phyloP scores from a whole-genome alignment of 37 sponge, comb jelly and placozoan species.

The Beroe forskalii region DNA sequence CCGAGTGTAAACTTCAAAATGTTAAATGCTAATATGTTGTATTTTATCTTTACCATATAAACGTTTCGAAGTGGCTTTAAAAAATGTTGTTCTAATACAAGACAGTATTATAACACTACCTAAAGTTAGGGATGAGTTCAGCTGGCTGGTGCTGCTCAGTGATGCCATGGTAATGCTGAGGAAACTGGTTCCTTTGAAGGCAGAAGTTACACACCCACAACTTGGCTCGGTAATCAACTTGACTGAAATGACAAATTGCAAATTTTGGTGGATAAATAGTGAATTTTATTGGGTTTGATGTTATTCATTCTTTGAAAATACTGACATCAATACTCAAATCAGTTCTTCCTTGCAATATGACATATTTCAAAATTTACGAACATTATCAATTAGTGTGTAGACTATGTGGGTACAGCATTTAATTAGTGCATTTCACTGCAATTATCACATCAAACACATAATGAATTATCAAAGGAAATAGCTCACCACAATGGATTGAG shows the following conservation, averaged over 20 bases:
- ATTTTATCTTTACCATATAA: no score
- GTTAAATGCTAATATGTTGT: background rate
- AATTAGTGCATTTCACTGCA: no score
- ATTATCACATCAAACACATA: no score
- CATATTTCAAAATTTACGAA: no score
- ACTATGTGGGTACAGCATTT: no score
- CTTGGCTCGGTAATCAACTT: constrained; percentile 92
- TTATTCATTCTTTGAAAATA: background rate
- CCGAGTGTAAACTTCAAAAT: no score
- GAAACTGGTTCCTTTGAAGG: constrained; percentile 90
- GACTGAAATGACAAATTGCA: constrained; percentile 83
- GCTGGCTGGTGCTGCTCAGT: constrained; percentile 95
- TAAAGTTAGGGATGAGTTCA: constrained; percentile 81
- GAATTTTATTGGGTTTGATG: background rate
- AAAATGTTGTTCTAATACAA: no score
- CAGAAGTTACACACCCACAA: constrained; percentile 95
- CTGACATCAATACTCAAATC: background rate
- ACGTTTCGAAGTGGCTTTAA: no score
- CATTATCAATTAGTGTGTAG: no score
- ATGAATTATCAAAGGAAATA: no score
- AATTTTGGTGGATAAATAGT: background rate
- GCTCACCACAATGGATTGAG: constrained; percentile 94
- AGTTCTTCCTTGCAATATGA: no score
- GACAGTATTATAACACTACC: no score
- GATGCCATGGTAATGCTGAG: constrained; percentile 92